These are phyloP conservation scores for Drosophila subsilvestris DNA, from an alignment of 2,888 invertebrate species.

Conservation along the genomic window DNA sequence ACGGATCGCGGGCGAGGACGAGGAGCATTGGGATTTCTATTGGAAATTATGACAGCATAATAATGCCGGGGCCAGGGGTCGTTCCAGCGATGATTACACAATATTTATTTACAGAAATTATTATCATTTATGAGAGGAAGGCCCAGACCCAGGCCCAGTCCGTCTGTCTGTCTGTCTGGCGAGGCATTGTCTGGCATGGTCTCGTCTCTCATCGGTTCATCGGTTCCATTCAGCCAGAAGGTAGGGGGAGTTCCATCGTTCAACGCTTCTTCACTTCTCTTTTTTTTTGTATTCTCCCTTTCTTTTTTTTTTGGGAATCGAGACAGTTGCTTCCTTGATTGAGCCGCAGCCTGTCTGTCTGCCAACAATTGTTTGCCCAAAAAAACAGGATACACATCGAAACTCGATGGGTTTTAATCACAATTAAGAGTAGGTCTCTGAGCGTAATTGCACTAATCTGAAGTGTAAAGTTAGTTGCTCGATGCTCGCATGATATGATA, in stretches of 20 bases:
- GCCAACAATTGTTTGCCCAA: constrained; percentile 26
- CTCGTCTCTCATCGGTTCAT: constrained; percentile 16
- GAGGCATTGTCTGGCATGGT: constrained; percentile 26
- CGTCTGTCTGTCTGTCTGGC: constrained; percentile 23
- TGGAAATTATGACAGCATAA: constrained; percentile 70
- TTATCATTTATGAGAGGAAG: constrained; percentile 70
- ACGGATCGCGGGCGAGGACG: constrained; percentile 53
- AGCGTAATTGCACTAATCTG: background rate
- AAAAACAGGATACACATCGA: constrained; percentile 22
- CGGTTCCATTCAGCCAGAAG: constrained; percentile 11
- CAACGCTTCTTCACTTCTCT: constrained; percentile 5
- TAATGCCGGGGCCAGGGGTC: constrained; percentile 55
- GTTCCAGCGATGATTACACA: constrained; percentile 68
- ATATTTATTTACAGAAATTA: constrained; percentile 74
- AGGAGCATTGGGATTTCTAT: constrained; percentile 59
- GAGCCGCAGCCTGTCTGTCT: constrained; percentile 29
- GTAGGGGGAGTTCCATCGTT: constrained; percentile 8
- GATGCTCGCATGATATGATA: background rate
- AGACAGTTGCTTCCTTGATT: constrained; percentile 69
- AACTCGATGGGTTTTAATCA: constrained; percentile 4
- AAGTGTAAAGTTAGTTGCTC: background rate
- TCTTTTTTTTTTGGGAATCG: constrained; percentile 47
- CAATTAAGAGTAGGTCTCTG: background rate
- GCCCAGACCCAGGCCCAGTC: constrained; percentile 14
- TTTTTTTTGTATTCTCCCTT: background rate